Base-by-base conservation (phyloP, 2,797 vertebrate genomes). In the Perodicticus potto region DNA sequence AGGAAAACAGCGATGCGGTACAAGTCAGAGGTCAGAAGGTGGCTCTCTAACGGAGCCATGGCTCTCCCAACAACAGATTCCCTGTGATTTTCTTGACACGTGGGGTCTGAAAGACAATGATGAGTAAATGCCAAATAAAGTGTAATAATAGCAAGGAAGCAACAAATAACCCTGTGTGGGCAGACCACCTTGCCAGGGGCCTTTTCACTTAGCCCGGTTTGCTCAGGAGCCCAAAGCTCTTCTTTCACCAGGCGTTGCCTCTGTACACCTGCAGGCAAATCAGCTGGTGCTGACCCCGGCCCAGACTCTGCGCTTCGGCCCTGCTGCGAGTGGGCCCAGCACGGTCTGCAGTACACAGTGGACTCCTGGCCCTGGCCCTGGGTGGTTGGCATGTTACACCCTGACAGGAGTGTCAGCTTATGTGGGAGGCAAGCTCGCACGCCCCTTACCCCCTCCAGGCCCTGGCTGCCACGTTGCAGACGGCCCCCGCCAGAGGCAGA, bases 361-460 rank as follows among this genome's bases (percentile, higher is more conserved):
- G 89, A 80, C 83, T 94, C 87, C 80, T 84, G 97, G 84, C 76
- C 43, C 49, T 7, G 53, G 90, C 23, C 45, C 13, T 23, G 55
- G 59, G 59, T 37, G 27, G 69, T 55, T 90, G 95, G 95, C 93
- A 70, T 72, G 86, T 88, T 80, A n/a, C 19, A 76, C 74, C 27
- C 69, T 27, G 20, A 89, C 43, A 65, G 91, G 85, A 76, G 70
- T 65, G 70, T 92, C 85, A 85, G 72, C 37, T 82, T 82, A 82
- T 1, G 0, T 8, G 22, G 49, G 53, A 89, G 84, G 70, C 72
- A 59, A 67, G 89, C 37, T 37, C 2, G 86, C 29, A 8, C 2
- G 29, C 59, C 20, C 84, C 69, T 91, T 5, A 53, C 72, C 78
- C 94, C 91, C 80, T 55, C 12, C 5, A 0, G 65, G 29, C 86